Evolutionary conservation across 2,113 vertebrate genomes (phyloP).

Genomic region (Boulengerochromis microlepis): DNA sequence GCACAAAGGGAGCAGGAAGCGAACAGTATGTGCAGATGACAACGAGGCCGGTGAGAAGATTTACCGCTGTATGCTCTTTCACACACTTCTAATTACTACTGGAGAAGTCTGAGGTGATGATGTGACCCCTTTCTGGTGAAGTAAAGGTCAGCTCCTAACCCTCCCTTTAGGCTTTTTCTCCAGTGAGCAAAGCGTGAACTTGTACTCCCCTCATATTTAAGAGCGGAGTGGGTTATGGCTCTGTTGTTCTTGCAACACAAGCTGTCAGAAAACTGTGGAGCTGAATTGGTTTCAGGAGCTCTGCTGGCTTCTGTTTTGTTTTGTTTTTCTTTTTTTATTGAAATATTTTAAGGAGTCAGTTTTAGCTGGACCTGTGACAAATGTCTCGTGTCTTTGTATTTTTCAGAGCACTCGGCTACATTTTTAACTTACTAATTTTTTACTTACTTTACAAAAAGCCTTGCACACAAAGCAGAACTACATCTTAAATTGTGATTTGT

Average conservation of each 20-base stretch:
- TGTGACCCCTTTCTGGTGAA: conserved; percentile 28
- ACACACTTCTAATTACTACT: conserved; percentile 41
- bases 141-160: conserved; percentile 3
- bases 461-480: background rate
- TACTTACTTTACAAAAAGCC: background rate
- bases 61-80: background rate
- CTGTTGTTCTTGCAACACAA: conserved; percentile 71
- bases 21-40: conserved; percentile 25
- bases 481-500: background rate
- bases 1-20: conserved; percentile 37
- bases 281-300: conserved; percentile 56
- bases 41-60: conserved; percentile 19
- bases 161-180: conserved; percentile 19
- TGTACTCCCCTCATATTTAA: conserved; percentile 33
- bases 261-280: conserved; percentile 46
- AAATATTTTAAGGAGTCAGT: background rate
- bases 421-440: background rate
- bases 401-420: background rate
- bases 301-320: background rate
- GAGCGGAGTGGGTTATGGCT: conserved; percentile 10
- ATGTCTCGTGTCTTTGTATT: background rate
- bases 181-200: conserved; percentile 30
- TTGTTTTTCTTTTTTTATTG: background rate
- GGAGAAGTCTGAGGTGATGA: conserved; percentile 30
- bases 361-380: background rate